Evolutionary conservation across 2,888 invertebrate species (phyloP).

Genomic region (Abscondita cerata): DNA sequence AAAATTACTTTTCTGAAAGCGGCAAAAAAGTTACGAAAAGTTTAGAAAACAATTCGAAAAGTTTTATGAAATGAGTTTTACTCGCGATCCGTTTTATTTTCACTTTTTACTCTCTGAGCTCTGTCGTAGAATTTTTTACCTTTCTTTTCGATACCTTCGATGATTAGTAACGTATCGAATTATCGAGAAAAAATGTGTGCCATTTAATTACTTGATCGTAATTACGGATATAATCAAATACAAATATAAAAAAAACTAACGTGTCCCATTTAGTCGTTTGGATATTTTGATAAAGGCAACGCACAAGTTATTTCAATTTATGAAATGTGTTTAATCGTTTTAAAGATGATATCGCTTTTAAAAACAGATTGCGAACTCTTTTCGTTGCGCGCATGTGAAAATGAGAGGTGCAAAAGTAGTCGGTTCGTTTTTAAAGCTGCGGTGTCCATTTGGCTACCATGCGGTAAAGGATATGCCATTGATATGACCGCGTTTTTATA

Average conservation of each 20-base stretch:
- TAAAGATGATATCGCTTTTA: constrained; percentile 54
- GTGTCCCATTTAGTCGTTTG: constrained; percentile 28
- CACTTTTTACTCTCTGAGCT: constrained; percentile 22
- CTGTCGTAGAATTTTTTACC: constrained; percentile 11
- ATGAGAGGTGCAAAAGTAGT: constrained; percentile 49
- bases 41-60: constrained; percentile 26
- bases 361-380: constrained; percentile 47
- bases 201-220: constrained; percentile 7
- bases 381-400: constrained; percentile 48
- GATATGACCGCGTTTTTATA: constrained; percentile 45
- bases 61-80: constrained; percentile 24
- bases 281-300: constrained; percentile 29
- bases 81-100: constrained; percentile 20
- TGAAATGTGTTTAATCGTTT: constrained; percentile 48
- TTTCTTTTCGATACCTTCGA: background rate
- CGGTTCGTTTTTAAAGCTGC: constrained; percentile 55
- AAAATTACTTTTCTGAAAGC: constrained; percentile 27
- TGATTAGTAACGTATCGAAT: constrained; percentile 6
- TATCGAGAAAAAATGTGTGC: background rate
- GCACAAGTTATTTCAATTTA: constrained; percentile 39
- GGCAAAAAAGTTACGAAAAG: constrained; percentile 29
- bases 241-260: constrained; percentile 17
- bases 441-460: constrained; percentile 50
- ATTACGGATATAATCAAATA: constrained; percentile 11
- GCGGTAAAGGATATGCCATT: constrained; percentile 50